A percentile compares a stretch with the other conserved stretches of the same genome.
phyloP scores from a whole-genome alignment of 2,888 invertebrate genomes.

The Pammene aurita region DNA sequence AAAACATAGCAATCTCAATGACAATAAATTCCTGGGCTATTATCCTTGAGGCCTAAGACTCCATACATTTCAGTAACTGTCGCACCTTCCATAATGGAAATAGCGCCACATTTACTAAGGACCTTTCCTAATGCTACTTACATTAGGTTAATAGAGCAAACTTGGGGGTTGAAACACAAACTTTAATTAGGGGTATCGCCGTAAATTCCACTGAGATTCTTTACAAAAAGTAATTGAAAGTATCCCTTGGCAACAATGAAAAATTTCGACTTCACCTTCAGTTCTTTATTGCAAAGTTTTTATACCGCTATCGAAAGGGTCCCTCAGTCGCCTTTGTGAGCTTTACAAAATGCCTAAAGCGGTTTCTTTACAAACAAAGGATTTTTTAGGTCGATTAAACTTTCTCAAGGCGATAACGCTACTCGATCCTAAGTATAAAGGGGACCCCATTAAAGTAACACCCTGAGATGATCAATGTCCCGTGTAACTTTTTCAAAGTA shows the following conservation, averaged over 20 bases:
- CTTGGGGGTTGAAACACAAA: conserved; percentile 38
- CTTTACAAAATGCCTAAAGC: conserved; percentile 49
- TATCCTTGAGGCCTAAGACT: not conserved
- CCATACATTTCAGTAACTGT: not conserved
- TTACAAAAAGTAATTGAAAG: conserved; percentile 55
- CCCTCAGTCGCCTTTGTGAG: conserved; percentile 40
- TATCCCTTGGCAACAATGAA: conserved; percentile 60
- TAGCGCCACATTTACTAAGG: not conserved
- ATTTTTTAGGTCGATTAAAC: conserved; percentile 70
- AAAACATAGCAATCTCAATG: not conserved
- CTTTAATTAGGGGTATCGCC: conserved; percentile 44
- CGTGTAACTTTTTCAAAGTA: conserved; percentile 29
- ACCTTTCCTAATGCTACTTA: conserved; percentile 15
- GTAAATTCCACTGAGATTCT: conserved; percentile 46
- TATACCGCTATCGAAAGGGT: conserved; percentile 46
- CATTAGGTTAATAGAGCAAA: conserved; percentile 29
- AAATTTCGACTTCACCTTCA: conserved; percentile 48
- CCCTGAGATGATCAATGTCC: conserved; percentile 34
- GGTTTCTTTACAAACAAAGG: conserved; percentile 60
- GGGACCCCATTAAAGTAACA: conserved; percentile 40
- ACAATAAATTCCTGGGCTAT: not conserved
- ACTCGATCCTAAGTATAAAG: conserved; percentile 42
- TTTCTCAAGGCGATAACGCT: conserved; percentile 59
- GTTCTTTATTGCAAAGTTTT: conserved; percentile 46
- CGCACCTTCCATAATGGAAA: conserved; percentile 14